phyloP scores from a whole-genome alignment of 2,888 invertebrate species.

The Lasioglossum lativentre region DNA sequence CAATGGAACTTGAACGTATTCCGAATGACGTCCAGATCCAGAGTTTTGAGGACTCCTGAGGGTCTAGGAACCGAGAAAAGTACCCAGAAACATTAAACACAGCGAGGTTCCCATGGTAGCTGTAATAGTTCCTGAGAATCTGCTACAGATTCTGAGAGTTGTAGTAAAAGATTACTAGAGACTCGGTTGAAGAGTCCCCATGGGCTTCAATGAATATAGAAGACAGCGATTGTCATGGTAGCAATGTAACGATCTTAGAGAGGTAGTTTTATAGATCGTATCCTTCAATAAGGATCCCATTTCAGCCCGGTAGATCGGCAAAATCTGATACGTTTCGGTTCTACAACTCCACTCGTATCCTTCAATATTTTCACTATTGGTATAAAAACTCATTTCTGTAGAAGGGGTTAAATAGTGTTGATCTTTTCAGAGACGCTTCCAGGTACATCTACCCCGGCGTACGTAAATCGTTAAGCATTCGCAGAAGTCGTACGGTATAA shows the following conservation, averaged over 20 bases:
- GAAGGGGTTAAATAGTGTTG: neutral
- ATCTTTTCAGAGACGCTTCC: neutral
- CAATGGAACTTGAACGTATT: neutral
- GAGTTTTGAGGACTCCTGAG: neutral
- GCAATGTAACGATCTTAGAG: neutral
- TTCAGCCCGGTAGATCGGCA: neutral
- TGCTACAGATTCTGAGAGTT: neutral
- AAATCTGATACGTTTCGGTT: neutral
- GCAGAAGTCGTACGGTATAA: conserved; percentile 60
- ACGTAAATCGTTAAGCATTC: conserved; percentile 67
- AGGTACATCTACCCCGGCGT: neutral
- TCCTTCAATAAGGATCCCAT: neutral
- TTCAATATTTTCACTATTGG: neutral
- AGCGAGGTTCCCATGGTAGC: neutral
- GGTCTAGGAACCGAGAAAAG: neutral
- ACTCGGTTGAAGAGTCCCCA: neutral
- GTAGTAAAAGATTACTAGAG: conserved; percentile 9
- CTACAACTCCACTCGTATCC: neutral
- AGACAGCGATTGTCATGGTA: neutral
- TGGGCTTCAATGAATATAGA: neutral
- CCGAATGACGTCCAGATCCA: neutral
- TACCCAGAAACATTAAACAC: neutral
- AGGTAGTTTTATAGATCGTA: neutral
- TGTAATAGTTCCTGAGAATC: conserved; percentile 1
- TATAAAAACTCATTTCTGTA: neutral